Evolutionary conservation across 1,140 invertebrate genomes (phyloP), one percentile per base, ranked within the genome.

Genomic region (Brachionus plicatilis): DNA sequence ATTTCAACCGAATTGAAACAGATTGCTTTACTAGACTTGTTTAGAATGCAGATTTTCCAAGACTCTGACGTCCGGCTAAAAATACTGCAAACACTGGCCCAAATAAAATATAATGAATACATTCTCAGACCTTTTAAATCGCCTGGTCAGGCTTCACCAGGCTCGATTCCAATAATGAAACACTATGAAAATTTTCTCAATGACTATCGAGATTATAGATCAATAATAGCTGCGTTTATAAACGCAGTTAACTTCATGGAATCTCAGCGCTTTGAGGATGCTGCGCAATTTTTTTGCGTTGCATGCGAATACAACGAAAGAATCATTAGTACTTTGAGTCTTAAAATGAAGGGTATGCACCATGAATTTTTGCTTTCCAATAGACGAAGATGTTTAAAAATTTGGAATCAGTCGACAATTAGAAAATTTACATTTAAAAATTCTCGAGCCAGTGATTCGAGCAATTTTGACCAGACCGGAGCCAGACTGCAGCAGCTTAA

Each of bases 291-390:
- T 37, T 83, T 70, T 72, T 83, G 82, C 27, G 82, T 83, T 14
- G 82, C 82, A 24, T 83, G 82, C 24, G 82, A 83, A 70, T 83
- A 70, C 60, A 83, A 83, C 37, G 60, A 68, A 56, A 53, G 82
- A 50, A 53, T 83, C 11, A 82, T 43, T 6, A 24, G 37, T 9
- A 65, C 2, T 45, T 4, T 37, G 14, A 27, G 12, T 27, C 17
- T 41, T 37, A 60, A 60, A 45, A 60, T 82, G 79, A 82, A 68
- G 11, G 79, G 79, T 1, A 82, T 82, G 79, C 50, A 82, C 17
- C 50, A 82, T 14, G 79, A 82, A 20, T 68, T 43, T 68, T 43
- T 82, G 41, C 53, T 82, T n/a, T n/a, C 79, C 7, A 82, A 82
- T 27, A 43, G 79, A 82, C 50, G 79, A 29, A 82, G 45, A 68